Percentiles rank a stretch among this genome's conserved stretches.
Evolutionary conservation across 2,888 invertebrate genomes (phyloP).

Genomic region (Scelioninae gen. 1): DNA sequence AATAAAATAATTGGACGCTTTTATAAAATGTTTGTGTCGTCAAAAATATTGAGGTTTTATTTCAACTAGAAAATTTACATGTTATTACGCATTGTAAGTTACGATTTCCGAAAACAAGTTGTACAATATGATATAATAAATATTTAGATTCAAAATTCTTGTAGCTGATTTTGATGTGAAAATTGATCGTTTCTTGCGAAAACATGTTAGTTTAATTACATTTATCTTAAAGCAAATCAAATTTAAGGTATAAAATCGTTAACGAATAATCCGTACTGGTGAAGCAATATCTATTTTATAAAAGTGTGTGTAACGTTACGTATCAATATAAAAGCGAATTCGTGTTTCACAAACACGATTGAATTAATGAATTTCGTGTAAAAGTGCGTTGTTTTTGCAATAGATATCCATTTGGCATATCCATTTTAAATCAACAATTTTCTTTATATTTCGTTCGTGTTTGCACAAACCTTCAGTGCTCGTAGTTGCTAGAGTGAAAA

Average conservation of each 20-base stretch:
- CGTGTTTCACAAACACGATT: constrained; percentile 39
- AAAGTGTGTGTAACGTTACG: constrained; percentile 2
- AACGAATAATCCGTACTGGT: constrained; percentile 14
- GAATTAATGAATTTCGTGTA: constrained; percentile 46
- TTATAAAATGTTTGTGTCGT: constrained; percentile 54
- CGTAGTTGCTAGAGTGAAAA: constrained; percentile 26
- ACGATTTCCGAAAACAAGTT: background rate
- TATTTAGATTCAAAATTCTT: no score
- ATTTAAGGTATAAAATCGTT: constrained; percentile 18
- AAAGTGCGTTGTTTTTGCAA: constrained; percentile 39
- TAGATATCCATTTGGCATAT: constrained; percentile 22
- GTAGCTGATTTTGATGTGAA: no score
- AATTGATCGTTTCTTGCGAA: background rate
- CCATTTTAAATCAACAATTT: constrained; percentile 52
- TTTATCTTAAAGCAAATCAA: constrained; percentile 13
- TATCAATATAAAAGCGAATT: constrained; percentile 48
- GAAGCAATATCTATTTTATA: constrained; percentile 36
- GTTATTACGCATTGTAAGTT: constrained; percentile 34
- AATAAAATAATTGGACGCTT: constrained; percentile 55
- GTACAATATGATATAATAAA: no score
- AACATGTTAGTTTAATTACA: background rate
- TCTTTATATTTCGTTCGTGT: constrained; percentile 43
- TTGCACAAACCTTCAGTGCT: constrained; percentile 21
- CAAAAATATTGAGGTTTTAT: constrained; percentile 35
- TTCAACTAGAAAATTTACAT: constrained; percentile 46